phyloP scores from a whole-genome alignment of 2,888 invertebrate genomes.

The Macrophya annulata region DNA sequence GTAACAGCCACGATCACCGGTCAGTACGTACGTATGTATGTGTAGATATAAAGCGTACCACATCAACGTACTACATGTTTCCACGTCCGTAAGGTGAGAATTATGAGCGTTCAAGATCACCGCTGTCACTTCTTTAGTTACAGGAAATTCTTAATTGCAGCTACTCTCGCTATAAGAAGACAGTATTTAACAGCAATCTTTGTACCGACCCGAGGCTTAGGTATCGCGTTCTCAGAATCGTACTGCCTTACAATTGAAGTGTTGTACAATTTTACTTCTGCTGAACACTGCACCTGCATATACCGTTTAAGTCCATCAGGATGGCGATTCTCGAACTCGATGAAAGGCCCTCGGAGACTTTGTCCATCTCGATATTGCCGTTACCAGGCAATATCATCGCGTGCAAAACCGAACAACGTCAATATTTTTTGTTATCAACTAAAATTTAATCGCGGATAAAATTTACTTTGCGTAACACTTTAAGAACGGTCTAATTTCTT shows the following conservation, averaged over 20 bases:
- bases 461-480: conserved; percentile 16
- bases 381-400: too few relatives aligned
- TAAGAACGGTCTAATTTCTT: not conserved
- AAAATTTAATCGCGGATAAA: not conserved
- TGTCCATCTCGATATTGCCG: not conserved
- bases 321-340: not conserved
- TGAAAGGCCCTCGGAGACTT: conserved; percentile 4
- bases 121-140: conserved; percentile 29
- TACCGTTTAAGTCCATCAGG: conserved; percentile 1
- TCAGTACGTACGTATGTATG: not conserved
- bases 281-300: not conserved
- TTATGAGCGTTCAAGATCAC: conserved; percentile 44
- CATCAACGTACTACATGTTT: not conserved
- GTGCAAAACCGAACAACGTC: not conserved
- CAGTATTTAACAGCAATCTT: not conserved
- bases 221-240: not conserved
- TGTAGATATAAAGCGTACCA: not conserved
- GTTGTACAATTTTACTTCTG: not conserved
- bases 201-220: not conserved
- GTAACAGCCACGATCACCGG: conserved; percentile 16
- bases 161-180: not conserved
- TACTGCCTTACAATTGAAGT: not conserved
- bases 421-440: not conserved
- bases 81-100: conserved; percentile 42
- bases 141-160: conserved; percentile 40